These are phyloP conservation scores for Sebastes paucispinis DNA, from an alignment of 2,797 vertebrate genomes.

Conservation along the genomic window DNA sequence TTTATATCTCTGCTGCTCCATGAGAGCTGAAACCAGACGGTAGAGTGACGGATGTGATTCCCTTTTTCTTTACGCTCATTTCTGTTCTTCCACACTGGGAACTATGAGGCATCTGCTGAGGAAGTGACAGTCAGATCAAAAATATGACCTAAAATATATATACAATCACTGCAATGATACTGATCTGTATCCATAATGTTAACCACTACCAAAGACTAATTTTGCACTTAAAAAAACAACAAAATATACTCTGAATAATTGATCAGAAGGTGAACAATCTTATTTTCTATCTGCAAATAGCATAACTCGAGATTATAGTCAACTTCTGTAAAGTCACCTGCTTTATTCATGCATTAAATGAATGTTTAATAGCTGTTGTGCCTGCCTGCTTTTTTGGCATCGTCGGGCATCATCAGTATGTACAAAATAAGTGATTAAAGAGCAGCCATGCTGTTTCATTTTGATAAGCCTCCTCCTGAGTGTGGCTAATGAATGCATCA, in stretches of 20 bases:
- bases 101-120: background rate
- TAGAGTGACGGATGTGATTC: background rate
- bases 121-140: background rate
- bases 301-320: background rate
- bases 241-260: background rate
- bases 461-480: constrained; percentile 6
- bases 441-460: constrained; percentile 38
- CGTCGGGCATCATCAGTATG: background rate
- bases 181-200: background rate
- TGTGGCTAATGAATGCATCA: constrained; percentile 25
- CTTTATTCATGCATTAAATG: constrained; percentile 1
- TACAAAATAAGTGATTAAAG: constrained; percentile 31
- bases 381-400: background rate
- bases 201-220: too few species aligned
- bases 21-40: constrained; percentile 7
- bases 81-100: background rate
- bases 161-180: background rate
- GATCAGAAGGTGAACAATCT: background rate
- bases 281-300: background rate
- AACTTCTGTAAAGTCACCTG: background rate
- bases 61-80: background rate
- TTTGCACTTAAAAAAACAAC: too few species aligned
- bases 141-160: background rate
- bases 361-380: background rate
- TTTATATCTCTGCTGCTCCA: constrained; percentile 33